Evolutionary conservation across 2,888 invertebrate genomes (phyloP), one percentile per base, ranked within the genome.

Genomic region (Mactromeris polynyma): DNA sequence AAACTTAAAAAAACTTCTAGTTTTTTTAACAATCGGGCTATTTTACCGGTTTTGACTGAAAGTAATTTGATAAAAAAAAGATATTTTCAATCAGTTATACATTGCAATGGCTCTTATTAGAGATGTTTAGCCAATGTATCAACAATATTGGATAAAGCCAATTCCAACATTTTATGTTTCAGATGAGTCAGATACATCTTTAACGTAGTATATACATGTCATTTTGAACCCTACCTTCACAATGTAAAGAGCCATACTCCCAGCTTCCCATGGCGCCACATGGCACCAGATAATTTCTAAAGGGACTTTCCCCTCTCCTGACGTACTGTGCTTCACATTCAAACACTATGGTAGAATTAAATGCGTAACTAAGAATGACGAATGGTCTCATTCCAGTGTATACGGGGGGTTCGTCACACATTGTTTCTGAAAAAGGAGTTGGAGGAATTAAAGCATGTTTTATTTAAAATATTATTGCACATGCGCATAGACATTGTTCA

Each of bases 211-310:
- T n/a, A n/a, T 6, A 58, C n/a, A 58, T 9, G 26, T n/a, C 58
- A 64, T 26, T n/a, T n/a, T n/a, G n/a, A 26, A 84, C 1, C 78
- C 36, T 90, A 96, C 97, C 99, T 97, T 99, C 99, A 96, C 99
- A 99, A 83, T 98, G 97, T 80, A 99, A 97, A 96, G 99, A 98
- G n/a, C 99, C 99, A 96, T 99, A 99, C 97, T 99, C 99, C 99
- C 99, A 99, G 88, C 98, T 98, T 6, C 99, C 99, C 95, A 99
- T 99, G 0, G 98, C 98, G 97, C 98, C 98, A 97, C 99, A 99
- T 90, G 98, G 97, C 0, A 99, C 99, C 1, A 90, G 84, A 21
- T 98, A 98, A 95, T 99, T 99, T 94, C 99, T 81, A 0, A 46
- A 98, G 94, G 98, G 98, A 92, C 98, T 98, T 19, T 36, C 98